Percentiles rank a stretch among this genome's conserved stretches.
These are phyloP conservation scores for Leucopternis melanops DNA, from an alignment of 2,113 vertebrate species.

Conservation along the genomic window DNA sequence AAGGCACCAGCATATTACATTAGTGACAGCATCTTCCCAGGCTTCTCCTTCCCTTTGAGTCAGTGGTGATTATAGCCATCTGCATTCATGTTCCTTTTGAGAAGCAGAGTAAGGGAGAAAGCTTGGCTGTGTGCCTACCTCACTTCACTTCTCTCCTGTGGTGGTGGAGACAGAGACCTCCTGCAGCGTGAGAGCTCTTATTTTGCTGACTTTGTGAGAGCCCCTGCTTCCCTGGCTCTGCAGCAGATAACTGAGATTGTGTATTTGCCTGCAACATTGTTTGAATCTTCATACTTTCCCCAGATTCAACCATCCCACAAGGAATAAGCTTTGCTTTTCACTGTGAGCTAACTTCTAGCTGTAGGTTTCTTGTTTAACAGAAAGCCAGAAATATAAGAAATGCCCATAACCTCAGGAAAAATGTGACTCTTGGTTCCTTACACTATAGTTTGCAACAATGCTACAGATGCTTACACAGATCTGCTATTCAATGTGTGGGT, in stretches of 20 bases:
- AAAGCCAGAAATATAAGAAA: neutral
- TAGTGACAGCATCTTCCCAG: neutral
- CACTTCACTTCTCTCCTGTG: neutral
- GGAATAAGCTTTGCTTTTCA: neutral
- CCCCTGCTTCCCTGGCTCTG: neutral
- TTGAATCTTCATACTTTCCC: neutral
- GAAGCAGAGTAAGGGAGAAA: neutral
- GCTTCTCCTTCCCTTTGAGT: neutral
- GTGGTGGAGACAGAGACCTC: neutral
- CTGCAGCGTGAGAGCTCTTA: neutral
- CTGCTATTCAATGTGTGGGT: neutral
- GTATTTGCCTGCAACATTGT: neutral
- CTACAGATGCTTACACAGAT: neutral
- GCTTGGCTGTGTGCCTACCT: neutral
- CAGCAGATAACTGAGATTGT: neutral
- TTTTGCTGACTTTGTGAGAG: neutral
- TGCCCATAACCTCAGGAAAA: neutral
- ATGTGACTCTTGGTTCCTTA: neutral
- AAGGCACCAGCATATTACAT: neutral
- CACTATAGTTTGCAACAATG: neutral
- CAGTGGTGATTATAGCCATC: neutral
- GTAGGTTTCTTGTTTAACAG: neutral
- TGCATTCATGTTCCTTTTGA: rapidly evolving
- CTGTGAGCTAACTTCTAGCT: neutral
- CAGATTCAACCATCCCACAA: neutral